Conservation (phyloP, 2,888 invertebrate genomes). For the Lasioglossum malachurum region DNA sequence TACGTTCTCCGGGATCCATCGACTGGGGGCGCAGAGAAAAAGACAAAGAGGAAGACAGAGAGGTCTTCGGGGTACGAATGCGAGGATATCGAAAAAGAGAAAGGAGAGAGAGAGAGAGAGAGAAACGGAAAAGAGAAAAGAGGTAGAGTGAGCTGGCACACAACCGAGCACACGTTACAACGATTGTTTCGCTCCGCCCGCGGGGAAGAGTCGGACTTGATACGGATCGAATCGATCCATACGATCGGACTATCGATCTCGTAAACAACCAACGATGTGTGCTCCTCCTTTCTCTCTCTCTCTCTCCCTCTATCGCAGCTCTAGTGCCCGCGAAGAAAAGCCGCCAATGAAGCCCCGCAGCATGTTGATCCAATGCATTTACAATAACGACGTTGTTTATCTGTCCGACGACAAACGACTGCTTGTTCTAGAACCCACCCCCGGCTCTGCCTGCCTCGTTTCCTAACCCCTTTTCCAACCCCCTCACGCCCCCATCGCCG, state of each 20-base stretch:
- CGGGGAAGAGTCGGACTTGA: slow-evolving; percentile 64
- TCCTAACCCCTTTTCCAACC: slow-evolving; percentile 7
- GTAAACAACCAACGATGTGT: slow-evolving; percentile 61
- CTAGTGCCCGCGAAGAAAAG: slow-evolving; percentile 71
- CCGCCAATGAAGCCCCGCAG: slow-evolving; percentile 75
- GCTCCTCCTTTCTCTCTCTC: not conserved
- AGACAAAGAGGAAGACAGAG: slow-evolving; percentile 31
- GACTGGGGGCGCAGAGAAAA: slow-evolving; percentile 48
- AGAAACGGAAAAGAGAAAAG: slow-evolving; percentile 13
- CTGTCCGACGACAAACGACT: slow-evolving; percentile 75
- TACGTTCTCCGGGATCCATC: slow-evolving; percentile 70
- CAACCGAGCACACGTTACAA: slow-evolving; percentile 68
- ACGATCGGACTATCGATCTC: slow-evolving; percentile 72
- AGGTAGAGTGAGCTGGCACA: slow-evolving; percentile 42
- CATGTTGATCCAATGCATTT: slow-evolving; percentile 77
- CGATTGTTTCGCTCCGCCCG: slow-evolving; percentile 70
- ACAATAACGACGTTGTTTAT: slow-evolving; percentile 79
- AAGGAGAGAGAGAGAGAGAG: slow-evolving; percentile 39
- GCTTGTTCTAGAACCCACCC: slow-evolving; percentile 63
- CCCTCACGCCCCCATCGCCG: not conserved
- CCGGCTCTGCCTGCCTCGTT: slow-evolving; percentile 21
- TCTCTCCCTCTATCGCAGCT: not conserved
- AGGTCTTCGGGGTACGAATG: slow-evolving; percentile 59
- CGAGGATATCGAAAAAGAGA: slow-evolving; percentile 61
- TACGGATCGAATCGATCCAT: slow-evolving; percentile 72